A percentile compares a stretch with the other conserved stretches of the same genome.
Evolutionary conservation across 1,140 invertebrate genomes (phyloP).

Genomic region (Sminthurides bifidus): DNA sequence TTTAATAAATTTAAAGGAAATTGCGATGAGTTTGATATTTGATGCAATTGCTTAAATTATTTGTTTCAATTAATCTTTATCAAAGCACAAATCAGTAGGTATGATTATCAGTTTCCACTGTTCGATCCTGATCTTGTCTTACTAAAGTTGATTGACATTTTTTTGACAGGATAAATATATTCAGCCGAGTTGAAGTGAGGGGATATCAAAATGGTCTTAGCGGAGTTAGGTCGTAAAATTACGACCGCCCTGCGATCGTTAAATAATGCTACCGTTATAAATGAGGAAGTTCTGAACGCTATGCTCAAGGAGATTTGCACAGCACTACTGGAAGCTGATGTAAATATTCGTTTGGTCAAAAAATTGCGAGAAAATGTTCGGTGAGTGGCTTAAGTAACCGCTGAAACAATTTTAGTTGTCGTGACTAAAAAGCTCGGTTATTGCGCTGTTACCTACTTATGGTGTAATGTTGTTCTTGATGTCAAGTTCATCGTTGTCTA

Average conservation of each 20-base stretch:
- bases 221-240: constrained; percentile 98
- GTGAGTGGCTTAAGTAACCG: constrained; percentile 33
- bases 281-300: constrained; percentile 97
- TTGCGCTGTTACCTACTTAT: not conserved
- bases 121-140: no score
- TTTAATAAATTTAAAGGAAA: no score
- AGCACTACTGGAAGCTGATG: constrained; percentile 95
- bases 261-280: constrained; percentile 96
- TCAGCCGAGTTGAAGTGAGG: not conserved
- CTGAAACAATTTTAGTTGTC: not conserved
- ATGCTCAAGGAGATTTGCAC: constrained; percentile 99
- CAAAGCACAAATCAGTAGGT: not conserved
- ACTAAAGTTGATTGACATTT: no score
- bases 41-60: not conserved
- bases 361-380: constrained; percentile 96
- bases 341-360: constrained; percentile 95
- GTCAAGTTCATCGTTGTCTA: not conserved
- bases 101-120: no score
- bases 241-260: constrained; percentile 92
- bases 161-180: not conserved
- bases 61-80: not conserved
- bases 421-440: not conserved
- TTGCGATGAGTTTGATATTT: no score
- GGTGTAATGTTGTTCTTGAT: constrained; percentile 18
- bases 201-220: constrained; percentile 83